A percentile compares a stretch with the other conserved stretches of the same genome.
phyloP scores from a whole-genome alignment of 2,113 vertebrate species.

The Vulpes lagopus region DNA sequence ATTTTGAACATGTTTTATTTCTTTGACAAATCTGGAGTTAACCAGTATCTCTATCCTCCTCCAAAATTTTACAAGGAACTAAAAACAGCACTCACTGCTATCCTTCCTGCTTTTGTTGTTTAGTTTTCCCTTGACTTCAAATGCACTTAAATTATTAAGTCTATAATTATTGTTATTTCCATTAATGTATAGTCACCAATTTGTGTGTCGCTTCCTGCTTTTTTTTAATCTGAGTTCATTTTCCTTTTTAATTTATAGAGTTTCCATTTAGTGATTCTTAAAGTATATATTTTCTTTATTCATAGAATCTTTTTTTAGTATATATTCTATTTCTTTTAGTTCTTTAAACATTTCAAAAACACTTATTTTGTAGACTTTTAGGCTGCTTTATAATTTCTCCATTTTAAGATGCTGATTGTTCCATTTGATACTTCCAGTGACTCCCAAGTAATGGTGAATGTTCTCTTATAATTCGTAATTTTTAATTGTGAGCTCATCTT shows the following conservation, averaged over 20 bases:
- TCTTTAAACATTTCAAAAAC: background rate
- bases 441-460: background rate
- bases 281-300: background rate
- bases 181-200: background rate
- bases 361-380: background rate
- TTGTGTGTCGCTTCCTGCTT: background rate
- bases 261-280: slow-evolving; percentile 13
- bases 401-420: background rate
- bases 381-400: background rate
- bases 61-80: background rate
- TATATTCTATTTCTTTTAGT: background rate
- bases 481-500: background rate
- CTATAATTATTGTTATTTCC: background rate
- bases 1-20: background rate
- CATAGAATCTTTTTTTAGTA: background rate
- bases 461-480: background rate
- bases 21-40: background rate
- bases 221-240: background rate
- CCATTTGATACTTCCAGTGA: background rate
- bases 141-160: background rate
- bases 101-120: background rate
- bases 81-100: background rate
- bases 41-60: background rate
- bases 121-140: slow-evolving; percentile 12
- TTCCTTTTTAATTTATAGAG: slow-evolving; percentile 1